Base-by-base conservation (phyloP, 2,888 invertebrate genomes). In the Oscheius sp. region DNA sequence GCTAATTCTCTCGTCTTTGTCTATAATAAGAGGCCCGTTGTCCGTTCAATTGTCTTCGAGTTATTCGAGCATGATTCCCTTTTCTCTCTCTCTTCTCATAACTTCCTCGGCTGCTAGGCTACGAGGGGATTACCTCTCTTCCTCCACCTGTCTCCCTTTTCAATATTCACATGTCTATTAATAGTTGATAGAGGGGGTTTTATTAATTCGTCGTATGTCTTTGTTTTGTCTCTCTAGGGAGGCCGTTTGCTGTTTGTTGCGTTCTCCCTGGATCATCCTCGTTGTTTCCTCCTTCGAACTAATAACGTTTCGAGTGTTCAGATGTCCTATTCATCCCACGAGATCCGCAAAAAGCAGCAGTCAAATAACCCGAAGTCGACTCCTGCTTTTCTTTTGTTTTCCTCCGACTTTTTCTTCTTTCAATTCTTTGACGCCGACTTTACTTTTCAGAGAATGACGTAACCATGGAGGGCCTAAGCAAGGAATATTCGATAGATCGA, bases 31-130 rank as follows among this genome's bases (percentile, higher is more conserved):
- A 22, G 36, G 33, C 32, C 36, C 54, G 54, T 33, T 20, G 17
- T 38, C 5, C 24, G 41, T n/a, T 44, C 44, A 24, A 41, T 44
- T 44, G 59, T 44, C 59, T 41, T 30, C 41, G 44, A 44, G 59
- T 59, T 59, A 59, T 59, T 59, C 59, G 59, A 59, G 59, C 59
- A 59, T 59, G 59, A 44, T 59, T 59, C 59, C 59, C 44, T 47
- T 24, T 24, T 22, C 47, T 47, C 22, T 20, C 47, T 22, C 22
- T 47, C 3, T 6, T 47, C 47, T 3, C 12, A 5, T 47, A 9
- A 22, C 47, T 47, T 47, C 47, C 47, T 17, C 47, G 4, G 47
- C 47, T 47, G 47, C 47, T 47, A 22, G 47, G 24, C 20, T 2
- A 47, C 41, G n/a, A 41, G 20, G 41, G 41, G 41, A 41, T 41